Base-by-base conservation (phyloP, 1,140 invertebrate genomes). In the Aphidius ervi region DNA sequence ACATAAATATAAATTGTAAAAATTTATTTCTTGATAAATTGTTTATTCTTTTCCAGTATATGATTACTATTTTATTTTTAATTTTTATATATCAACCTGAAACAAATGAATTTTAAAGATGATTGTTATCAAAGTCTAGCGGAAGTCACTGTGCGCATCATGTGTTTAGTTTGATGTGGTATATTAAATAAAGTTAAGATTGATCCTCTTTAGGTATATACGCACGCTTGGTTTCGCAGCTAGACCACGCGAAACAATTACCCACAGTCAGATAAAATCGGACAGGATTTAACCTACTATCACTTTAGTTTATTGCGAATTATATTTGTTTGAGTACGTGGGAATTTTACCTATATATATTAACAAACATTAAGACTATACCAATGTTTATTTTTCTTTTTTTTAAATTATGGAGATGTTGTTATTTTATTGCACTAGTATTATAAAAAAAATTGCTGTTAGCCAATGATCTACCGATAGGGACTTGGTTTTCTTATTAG, bases 401-500 rank as follows among this genome's bases (percentile, higher is more conserved):
- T 70, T 74, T 71, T 74, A 59, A 74, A 76, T 73, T 69, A 20
- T 42, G 71, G 66, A 16, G 46, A 61, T 37, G 54, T 49, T 42
- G 41, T n/a, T 61, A 56, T 10, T 53, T 57, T 6, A n/a, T 57
- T 46, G 9, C 45, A 46, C 23, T 31, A 31, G 23, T 31, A 31
- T 31, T 31, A 31, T 31, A 31, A 31, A 31, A 31, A 77, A 68
- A 73, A 72, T 54, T 41, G 9, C 20, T 71, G 74, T 78, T 79
- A 76, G 73, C 69, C 75, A 78, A 79, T 78, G 75, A 79, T 79
- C 68, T 70, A 65, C 58, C 70, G 75, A 77, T 76, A 76, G 68
- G 67, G 59, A 64, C 66, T 37, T n/a, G 40, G 20, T 54, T 54
- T 37, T 9, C 52, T 42, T 54, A 41, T 42, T 41, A 41, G 41